Evolutionary conservation across 2,888 invertebrate genomes (phyloP), one percentile per base, ranked within the genome.

Genomic region (Leptinotarsa rubiginosa): DNA sequence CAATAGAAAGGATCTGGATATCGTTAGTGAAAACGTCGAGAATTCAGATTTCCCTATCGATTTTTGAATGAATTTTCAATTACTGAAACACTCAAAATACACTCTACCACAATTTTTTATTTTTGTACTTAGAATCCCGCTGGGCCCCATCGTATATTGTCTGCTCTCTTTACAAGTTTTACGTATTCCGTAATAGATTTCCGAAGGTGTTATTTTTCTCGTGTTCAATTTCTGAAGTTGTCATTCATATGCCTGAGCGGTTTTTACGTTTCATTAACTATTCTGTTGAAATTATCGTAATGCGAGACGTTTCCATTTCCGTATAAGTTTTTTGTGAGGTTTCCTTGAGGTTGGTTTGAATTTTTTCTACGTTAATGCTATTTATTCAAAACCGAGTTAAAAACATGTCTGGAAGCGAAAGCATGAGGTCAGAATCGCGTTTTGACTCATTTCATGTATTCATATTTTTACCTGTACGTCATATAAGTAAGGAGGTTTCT

Each of bases 241-340:
- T 25, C 56, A 56, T 15, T 25, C 22, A 22, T 56, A 16, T 15
- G 56, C 56, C 31, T n/a, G 62, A 62, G 7, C n/a, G 41, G 31
- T 31, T 62, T n/a, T 62, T 62, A 62, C 31, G n/a, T 62, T 62
- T 62, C 62, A 62, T 41, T 67, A 22, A 67, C 1, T 22, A 25
- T 67, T 67, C 10, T 16, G 25, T 50, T 49, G 20, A 50, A 67
- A 49, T 22, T 25, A 22, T 31, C 62, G 52, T 54, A 68, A 69
- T 62, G 56, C 47, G 65, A 52, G 68, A 69, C 75, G 65, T 69
- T 65, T 72, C 69, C 54, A 50, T 72, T 65, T 75, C 72, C 71
- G 71, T 65, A 25, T 41, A 65, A 15, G 52, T 68, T 75, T 74
- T 74, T 75, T 69, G 59, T 72, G 68, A 59, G 71, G 56, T 69